Evolutionary conservation across 2,113 vertebrate species (phyloP).

Genomic region (Saiga tatarica): DNA sequence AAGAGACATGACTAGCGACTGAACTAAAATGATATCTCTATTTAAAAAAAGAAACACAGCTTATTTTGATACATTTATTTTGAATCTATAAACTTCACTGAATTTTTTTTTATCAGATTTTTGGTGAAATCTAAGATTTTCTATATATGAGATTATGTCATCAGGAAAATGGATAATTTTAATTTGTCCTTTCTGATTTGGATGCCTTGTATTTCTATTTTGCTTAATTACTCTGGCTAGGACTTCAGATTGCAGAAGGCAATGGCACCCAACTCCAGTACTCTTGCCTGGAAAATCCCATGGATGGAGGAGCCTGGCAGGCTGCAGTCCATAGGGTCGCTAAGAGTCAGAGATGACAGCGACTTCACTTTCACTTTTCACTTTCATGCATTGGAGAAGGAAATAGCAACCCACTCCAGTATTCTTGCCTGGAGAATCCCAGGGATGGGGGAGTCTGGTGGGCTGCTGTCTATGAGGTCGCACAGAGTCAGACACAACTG

Average conservation of each 20-base stretch:
- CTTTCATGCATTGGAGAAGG: too few relatives aligned
- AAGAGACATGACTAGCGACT: neutral
- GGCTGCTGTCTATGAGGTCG: too few relatives aligned
- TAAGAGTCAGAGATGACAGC: too few relatives aligned
- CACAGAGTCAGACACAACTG: too few relatives aligned
- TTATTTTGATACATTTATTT: neutral
- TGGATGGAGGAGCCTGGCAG: too few relatives aligned
- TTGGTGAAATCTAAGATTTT: neutral
- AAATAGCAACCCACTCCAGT: too few relatives aligned
- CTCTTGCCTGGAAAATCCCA: too few relatives aligned
- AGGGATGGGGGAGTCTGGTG: too few relatives aligned
- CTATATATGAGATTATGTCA: neutral
- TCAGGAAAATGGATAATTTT: neutral
- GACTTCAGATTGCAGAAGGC: neutral
- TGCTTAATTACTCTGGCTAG: neutral
- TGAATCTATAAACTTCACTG: neutral
- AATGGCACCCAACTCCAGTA: too few relatives aligned
- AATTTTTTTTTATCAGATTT: neutral
- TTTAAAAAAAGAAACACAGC: neutral
- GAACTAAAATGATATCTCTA: neutral
- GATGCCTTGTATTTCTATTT: neutral
- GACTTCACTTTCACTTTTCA: too few relatives aligned
- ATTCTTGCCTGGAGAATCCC: too few relatives aligned
- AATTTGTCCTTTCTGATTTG: neutral
- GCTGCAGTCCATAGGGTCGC: too few relatives aligned